Base-by-base conservation (phyloP, 2,888 invertebrate species). In the Auanema freiburgensis region DNA sequence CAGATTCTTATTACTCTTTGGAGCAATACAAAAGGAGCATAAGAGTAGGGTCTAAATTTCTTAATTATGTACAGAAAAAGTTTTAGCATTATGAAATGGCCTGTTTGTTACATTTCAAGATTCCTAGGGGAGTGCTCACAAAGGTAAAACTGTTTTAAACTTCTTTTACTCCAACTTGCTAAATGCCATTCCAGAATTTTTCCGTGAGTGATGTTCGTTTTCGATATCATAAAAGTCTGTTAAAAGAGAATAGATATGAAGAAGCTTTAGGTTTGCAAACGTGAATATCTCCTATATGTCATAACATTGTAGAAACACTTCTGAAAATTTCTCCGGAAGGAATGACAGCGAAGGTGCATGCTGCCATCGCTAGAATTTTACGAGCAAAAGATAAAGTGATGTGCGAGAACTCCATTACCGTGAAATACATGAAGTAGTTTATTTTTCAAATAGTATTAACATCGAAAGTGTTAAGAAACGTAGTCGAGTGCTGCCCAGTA, bases 201-300 rank as follows among this genome's bases (percentile, higher is more conserved):
- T 21, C 54, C n/a, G 54, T 53, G 2, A 18, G 18, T 10, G 60
- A 60, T 23, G 25, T 60, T 14, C 54, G 55, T 46, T 60, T n/a
- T 46, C 43, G 46, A 24, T 54, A 23, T 44, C 55, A 60, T 25
- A 42, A 21, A 46, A 18, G 23, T 16, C 43, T 60, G n/a, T 18
- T 55, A 1, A 53, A 54, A 11, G 18, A 53, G 11, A 54, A 42
- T 16, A 54, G 23, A 40, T 44, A 46, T 25, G 60, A 60, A 8
- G 60, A 60, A n/a, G 60, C 60, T 21, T 23, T 54, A 25, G n/a
- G 60, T 60, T 10, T 46, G 54, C 11, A 43, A 43, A 11, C 43
- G n/a, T 43, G 12, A 43, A 43, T n/a, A n/a, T n/a, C n/a, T n/a
- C n/a, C 11, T 43, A 11, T 43, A 43, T 43, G 11, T n/a, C 43